Percentiles rank a stretch among this genome's conserved stretches.
Conservation (phyloP, 2,113 vertebrate genomes). For the Jaculus jaculus region DNA sequence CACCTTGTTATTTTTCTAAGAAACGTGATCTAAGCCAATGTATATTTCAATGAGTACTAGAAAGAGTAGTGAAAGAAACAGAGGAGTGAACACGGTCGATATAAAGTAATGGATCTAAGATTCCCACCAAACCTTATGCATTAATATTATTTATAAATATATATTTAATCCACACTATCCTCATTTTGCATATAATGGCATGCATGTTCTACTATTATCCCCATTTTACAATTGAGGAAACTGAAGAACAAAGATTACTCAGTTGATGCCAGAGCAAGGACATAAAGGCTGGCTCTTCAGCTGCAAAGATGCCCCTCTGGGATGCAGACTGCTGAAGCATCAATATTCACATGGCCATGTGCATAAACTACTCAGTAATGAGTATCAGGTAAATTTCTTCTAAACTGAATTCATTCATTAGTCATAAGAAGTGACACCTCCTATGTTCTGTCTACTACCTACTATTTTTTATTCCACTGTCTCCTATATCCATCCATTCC, state of each 20-base stretch:
- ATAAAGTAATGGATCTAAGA: neutral
- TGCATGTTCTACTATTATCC: no score
- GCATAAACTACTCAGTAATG: neutral
- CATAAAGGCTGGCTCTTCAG: neutral
- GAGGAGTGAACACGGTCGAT: neutral
- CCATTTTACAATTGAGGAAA: neutral
- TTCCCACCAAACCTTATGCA: neutral
- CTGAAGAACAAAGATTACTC: neutral
- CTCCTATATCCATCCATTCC: neutral
- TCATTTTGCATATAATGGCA: neutral
- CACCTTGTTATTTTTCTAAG: neutral
- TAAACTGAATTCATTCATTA: neutral
- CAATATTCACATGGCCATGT: neutral
- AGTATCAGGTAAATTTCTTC: neutral
- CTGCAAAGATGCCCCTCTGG: neutral
- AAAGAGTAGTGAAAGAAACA: neutral
- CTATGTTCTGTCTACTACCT: neutral
- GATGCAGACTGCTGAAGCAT: neutral
- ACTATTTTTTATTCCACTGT: constrained; percentile 6
- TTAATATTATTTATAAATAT: neutral
- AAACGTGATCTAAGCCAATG: neutral
- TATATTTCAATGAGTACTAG: neutral
- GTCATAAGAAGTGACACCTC: neutral
- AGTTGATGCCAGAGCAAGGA: neutral
- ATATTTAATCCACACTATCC: neutral